These are phyloP conservation scores for Ophiothrix spiculata DNA, from an alignment of 35 echinoderm and acorn worm genomes.

Conservation along the genomic window DNA sequence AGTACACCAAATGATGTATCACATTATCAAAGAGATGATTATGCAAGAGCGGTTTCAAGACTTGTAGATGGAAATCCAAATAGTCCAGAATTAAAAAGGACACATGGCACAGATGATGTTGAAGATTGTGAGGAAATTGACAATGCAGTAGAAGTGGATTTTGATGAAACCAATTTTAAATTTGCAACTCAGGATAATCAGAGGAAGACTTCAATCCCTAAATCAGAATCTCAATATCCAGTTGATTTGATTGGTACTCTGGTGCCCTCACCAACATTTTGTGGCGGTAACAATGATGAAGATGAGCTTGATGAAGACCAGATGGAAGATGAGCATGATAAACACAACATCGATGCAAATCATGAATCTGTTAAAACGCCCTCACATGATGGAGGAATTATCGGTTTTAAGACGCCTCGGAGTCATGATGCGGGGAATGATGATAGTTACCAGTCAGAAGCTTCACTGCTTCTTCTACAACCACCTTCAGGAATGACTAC, in stretches of 20 bases:
- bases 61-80: not conserved
- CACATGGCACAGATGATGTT: not conserved
- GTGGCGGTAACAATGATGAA: not conserved
- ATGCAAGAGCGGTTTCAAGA: not conserved
- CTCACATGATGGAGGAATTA: not conserved
- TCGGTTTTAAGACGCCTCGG: not conserved
- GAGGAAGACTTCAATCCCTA: conserved; percentile 2
- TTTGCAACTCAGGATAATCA: not conserved
- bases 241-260: conserved; percentile 13
- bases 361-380: not conserved
- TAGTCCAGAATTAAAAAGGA: not conserved
- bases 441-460: conserved; percentile 31
- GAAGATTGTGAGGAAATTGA: not conserved
- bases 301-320: conserved; percentile 1
- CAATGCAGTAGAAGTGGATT: not conserved
- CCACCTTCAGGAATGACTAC: not conserved
- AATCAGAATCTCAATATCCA: conserved; percentile 28
- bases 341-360: not conserved
- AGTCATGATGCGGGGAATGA: not conserved
- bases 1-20: not conserved
- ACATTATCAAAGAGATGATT: not conserved
- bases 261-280: conserved; percentile 22
- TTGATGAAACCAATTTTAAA: not conserved
- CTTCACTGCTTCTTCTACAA: conserved; percentile 15
- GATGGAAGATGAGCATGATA: not conserved